Evolutionary conservation across 2,113 vertebrate genomes (phyloP).

Genomic region (Apus apus): DNA sequence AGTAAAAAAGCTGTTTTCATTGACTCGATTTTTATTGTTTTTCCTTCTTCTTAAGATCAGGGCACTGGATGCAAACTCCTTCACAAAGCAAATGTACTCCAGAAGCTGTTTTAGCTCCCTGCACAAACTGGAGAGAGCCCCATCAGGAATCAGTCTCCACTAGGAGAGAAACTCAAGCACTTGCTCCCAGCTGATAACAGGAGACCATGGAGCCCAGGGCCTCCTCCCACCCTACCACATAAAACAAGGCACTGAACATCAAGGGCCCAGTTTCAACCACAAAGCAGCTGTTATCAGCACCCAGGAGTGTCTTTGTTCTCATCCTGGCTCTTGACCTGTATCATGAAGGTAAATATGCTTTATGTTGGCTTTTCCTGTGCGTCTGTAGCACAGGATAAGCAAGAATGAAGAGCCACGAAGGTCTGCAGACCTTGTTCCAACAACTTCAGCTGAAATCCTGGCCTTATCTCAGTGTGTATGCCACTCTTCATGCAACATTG

Average conservation of each 20-base stretch:
- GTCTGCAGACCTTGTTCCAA: neutral
- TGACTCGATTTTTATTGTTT: neutral
- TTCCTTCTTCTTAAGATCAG: neutral
- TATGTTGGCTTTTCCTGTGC: neutral
- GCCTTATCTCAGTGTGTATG: neutral
- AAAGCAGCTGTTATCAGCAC: constrained; percentile 6
- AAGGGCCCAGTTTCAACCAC: constrained; percentile 36
- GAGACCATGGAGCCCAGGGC: neutral
- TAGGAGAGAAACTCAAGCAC: neutral
- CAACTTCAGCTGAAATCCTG: neutral
- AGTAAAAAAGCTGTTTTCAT: neutral
- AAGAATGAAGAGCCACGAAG: neutral
- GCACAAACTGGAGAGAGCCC: neutral
- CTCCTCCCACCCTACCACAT: neutral
- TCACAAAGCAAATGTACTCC: neutral
- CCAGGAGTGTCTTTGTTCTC: constrained; percentile 23
- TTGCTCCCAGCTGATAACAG: neutral
- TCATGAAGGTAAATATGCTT: neutral
- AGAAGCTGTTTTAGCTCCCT: neutral
- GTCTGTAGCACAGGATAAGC: neutral
- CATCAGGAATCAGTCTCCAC: neutral
- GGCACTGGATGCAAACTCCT: neutral
- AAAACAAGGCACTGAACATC: neutral
- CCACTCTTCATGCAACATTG: neutral
- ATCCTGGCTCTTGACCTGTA: neutral